Conservation (phyloP, 2,888 invertebrate genomes). For the Rhaphigaster nebulosa region DNA sequence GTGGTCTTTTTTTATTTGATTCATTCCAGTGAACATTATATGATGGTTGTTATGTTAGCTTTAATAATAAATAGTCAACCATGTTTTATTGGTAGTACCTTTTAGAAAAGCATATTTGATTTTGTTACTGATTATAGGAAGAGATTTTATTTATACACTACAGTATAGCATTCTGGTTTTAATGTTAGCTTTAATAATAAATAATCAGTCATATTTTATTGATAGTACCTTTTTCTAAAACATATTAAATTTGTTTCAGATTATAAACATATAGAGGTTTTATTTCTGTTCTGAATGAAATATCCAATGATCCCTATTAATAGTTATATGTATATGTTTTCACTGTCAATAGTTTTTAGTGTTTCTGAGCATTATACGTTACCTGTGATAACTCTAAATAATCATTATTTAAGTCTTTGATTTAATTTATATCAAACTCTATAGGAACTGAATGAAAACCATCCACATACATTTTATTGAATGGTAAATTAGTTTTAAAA, state of each 20-base stretch:
- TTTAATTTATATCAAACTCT: not conserved
- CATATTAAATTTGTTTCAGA: not conserved
- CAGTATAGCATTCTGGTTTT: not conserved
- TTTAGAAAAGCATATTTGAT: not conserved
- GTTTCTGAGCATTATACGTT: not conserved
- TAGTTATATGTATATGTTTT: not conserved
- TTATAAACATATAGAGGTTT: not conserved
- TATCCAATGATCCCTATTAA: not conserved
- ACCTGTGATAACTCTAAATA: not conserved
- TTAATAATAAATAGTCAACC: conserved; percentile 8
- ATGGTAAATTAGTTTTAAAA: no score
- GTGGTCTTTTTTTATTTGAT: not conserved
- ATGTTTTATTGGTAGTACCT: not conserved
- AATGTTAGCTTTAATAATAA: not conserved
- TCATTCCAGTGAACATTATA: not conserved
- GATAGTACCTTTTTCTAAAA: not conserved
- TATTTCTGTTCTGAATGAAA: no score
- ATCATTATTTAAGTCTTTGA: not conserved
- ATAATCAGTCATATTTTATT: no score
- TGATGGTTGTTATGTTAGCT: conserved; percentile 12
- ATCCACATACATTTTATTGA: no score
- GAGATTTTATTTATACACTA: not conserved
- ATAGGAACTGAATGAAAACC: no score
- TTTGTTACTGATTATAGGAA: not conserved
- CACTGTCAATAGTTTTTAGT: not conserved